Base-by-base conservation (phyloP, 2,888 invertebrate species). In the Mellilla xanthometata region DNA sequence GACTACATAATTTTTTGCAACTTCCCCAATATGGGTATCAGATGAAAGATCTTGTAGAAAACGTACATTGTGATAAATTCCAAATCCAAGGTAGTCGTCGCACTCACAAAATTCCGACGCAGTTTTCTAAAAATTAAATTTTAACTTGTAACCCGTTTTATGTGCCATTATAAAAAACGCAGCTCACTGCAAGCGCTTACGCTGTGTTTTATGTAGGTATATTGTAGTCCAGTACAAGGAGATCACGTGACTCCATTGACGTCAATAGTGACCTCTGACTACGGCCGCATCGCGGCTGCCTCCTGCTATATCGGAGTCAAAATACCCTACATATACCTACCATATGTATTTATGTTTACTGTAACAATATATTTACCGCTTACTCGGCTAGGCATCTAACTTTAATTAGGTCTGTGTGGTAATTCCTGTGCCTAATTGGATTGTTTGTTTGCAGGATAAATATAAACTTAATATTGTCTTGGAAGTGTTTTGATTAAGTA, bases 181-280 rank as follows among this genome's bases (percentile, higher is more conserved):
- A 34, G 11, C 35, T 11, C 38, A 47, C 56, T 53, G 52, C 33
- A 12, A 46, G 46, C 52, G 47, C 49, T 56, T 58, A 56, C 56
- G 49, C 54, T 59, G 53, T 47, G 56, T 49, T 53, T 49, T 43
- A 39, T 31, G 65, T 72, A 72, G 68, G 68, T 64, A 66, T 56
- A 39, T 39, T 49, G 49, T 61, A 65, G 65, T 56, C 51, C 58
- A 65, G 64, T 65, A 67, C 64, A 65, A 61, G 65, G 67, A 70
- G 75, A 77, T 90, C 92, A 92, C 92, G 92, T 92, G 92, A 91
- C 78, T 67, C 83, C 83, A 92, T 92, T 93, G 93, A 93, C 93
- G 93, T 93, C 93, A 93, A 93, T 92, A 81, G 87, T 93, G 93
- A 93, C 93, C 93, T 93, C 93, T 92, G 88, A 68, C 64, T 66